Percentiles rank a stretch among this genome's conserved stretches.
phyloP scores from a whole-genome alignment of 2,888 invertebrate genomes.

The Aricia artaxerxes region DNA sequence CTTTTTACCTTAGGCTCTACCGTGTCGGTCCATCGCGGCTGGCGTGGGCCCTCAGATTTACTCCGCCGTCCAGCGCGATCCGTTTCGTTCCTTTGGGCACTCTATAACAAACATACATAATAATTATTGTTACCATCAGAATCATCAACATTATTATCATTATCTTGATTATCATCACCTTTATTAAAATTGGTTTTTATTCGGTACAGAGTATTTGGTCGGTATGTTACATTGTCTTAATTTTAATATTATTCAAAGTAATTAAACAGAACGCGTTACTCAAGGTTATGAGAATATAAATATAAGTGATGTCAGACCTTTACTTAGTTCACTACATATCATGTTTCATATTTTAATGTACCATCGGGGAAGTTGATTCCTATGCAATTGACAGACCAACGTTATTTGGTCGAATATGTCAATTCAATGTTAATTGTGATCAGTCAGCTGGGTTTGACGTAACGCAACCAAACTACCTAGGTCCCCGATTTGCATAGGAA shows the following conservation, averaged over 20 bases:
- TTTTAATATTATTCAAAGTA: background rate
- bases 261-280: background rate
- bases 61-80: constrained; percentile 86
- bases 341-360: too few species aligned
- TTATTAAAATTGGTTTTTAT: too few species aligned
- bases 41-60: constrained; percentile 88
- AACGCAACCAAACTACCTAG: too few species aligned
- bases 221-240: background rate
- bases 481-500: too few species aligned
- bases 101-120: constrained; percentile 64
- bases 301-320: background rate
- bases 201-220: background rate
- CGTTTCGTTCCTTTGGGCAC: constrained; percentile 83
- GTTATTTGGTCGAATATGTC: too few species aligned
- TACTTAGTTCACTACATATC: too few species aligned
- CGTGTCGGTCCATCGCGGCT: constrained; percentile 75
- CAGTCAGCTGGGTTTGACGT: too few species aligned
- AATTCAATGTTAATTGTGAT: too few species aligned
- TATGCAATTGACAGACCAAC: too few species aligned
- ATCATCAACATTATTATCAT: background rate
- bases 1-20: constrained; percentile 71
- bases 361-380: too few species aligned
- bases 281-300: background rate
- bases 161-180: background rate
- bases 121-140: background rate